These are phyloP conservation scores for Globodera rostochiensis DNA, from an alignment of 1,140 invertebrate species.

Conservation along the genomic window DNA sequence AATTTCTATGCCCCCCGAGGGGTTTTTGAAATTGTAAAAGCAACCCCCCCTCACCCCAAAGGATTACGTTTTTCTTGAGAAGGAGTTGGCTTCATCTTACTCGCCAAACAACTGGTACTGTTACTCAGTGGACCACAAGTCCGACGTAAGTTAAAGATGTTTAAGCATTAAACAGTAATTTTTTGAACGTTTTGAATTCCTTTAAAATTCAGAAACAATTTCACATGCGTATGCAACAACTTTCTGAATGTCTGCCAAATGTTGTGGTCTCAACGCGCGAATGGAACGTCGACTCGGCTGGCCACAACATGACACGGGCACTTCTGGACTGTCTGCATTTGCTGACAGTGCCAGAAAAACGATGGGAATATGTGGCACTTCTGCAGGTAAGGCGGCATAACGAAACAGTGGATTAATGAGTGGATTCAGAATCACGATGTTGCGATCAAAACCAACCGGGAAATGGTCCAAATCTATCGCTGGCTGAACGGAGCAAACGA, in stretches of 20 bases:
- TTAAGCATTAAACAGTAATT: too few relatives aligned
- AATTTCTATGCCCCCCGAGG: background rate
- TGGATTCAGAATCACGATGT: conserved; percentile 30
- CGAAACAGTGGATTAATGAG: background rate
- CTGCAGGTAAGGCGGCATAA: background rate
- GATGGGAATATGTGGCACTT: background rate
- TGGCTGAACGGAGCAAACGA: conserved; percentile 11
- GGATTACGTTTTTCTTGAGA: conserved; percentile 12
- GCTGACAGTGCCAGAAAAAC: too few relatives aligned
- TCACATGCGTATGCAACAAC: conserved; percentile 12
- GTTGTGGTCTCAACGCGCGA: conserved; percentile 12
- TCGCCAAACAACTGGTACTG: too few relatives aligned
- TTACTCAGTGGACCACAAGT: background rate
- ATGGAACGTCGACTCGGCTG: conserved; percentile 18
- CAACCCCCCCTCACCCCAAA: background rate
- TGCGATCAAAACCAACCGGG: too few relatives aligned
- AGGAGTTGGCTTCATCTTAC: too few relatives aligned
- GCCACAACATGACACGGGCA: conserved; percentile 12
- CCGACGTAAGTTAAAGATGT: background rate
- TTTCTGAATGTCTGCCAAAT: conserved; percentile 25
- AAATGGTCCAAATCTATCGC: too few relatives aligned
- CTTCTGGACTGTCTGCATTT: too few relatives aligned
- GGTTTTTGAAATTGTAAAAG: background rate
- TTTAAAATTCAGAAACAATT: background rate
- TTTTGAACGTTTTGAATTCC: too few relatives aligned